Evolutionary conservation across 2,113 vertebrate species (phyloP).

Genomic region (Charadrius vociferus): DNA sequence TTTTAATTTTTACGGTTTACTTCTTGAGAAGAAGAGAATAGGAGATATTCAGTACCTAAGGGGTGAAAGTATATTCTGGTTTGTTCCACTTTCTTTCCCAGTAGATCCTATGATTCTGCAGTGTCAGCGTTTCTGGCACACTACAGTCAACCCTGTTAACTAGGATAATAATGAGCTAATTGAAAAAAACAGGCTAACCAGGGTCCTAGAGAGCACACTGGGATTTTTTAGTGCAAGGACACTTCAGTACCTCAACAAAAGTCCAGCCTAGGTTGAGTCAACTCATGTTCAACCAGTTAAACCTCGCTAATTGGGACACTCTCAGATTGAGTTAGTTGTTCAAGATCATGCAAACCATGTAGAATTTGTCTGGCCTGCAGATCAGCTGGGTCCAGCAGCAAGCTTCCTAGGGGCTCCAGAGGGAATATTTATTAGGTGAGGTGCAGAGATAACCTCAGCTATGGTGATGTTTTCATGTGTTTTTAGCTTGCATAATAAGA

Average conservation of each 20-base stretch:
- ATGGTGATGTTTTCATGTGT: neutral
- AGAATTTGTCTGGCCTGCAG: neutral
- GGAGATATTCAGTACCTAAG: neutral
- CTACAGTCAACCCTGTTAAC: neutral
- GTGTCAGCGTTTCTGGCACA: neutral
- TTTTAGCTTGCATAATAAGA: neutral
- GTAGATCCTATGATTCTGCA: neutral
- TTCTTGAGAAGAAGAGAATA: neutral
- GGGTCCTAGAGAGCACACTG: neutral
- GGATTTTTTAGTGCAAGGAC: neutral
- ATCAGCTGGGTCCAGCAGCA: neutral
- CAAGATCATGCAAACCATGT: neutral
- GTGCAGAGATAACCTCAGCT: neutral
- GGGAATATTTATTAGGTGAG: neutral
- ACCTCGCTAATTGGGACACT: neutral
- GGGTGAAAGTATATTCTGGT: neutral
- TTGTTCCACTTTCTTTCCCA: neutral
- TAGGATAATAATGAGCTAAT: neutral
- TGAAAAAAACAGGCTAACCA: neutral
- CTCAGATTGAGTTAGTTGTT: neutral
- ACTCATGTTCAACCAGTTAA: neutral
- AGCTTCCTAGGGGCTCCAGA: neutral
- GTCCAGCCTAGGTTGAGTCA: neutral
- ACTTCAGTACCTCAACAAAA: neutral
- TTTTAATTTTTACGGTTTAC: neutral